Evolutionary conservation across 2,113 vertebrate species (phyloP).

Genomic region (Garra rufa): DNA sequence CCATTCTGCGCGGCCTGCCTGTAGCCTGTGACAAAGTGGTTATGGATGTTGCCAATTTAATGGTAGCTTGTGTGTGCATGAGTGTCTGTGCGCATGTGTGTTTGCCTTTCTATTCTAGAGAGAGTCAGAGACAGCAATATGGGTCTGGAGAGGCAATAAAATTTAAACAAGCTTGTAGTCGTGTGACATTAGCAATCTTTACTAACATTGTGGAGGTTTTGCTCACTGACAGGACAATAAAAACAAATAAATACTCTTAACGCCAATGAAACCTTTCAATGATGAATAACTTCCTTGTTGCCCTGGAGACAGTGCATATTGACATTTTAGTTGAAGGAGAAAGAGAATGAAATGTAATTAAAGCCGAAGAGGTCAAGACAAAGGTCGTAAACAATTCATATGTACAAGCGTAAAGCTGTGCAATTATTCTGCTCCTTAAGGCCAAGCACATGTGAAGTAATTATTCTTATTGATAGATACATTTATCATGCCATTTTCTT

Average conservation of each 20-base stretch:
- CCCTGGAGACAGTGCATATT: conserved; percentile 43
- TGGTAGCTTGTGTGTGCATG: conserved; percentile 28
- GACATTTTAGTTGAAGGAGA: conserved; percentile 49
- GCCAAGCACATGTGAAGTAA: conserved; percentile 4
- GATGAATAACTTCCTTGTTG: conserved; percentile 38
- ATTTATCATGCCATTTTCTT: background rate
- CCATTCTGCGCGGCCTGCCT: background rate
- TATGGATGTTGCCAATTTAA: conserved; percentile 33
- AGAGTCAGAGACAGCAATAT: conserved; percentile 25
- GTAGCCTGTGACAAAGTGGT: conserved; percentile 31
- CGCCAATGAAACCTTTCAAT: conserved; percentile 12
- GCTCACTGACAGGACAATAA: conserved; percentile 14
- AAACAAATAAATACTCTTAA: conserved; percentile 34
- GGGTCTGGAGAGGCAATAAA: conserved; percentile 29
- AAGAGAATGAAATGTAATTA: conserved; percentile 53
- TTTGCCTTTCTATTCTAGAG: background rate
- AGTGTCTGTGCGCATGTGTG: conserved; percentile 10
- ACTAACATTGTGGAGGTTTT: conserved; percentile 16
- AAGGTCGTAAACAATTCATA: conserved; percentile 38
- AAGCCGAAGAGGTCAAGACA: background rate
- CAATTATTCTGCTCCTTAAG: conserved; percentile 14
- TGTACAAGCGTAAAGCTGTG: background rate
- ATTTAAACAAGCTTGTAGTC: conserved; percentile 19
- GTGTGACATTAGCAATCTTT: conserved; percentile 10
- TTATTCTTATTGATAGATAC: background rate